phyloP scores from a whole-genome alignment of 2,888 invertebrate genomes.

The Apantesis nais region DNA sequence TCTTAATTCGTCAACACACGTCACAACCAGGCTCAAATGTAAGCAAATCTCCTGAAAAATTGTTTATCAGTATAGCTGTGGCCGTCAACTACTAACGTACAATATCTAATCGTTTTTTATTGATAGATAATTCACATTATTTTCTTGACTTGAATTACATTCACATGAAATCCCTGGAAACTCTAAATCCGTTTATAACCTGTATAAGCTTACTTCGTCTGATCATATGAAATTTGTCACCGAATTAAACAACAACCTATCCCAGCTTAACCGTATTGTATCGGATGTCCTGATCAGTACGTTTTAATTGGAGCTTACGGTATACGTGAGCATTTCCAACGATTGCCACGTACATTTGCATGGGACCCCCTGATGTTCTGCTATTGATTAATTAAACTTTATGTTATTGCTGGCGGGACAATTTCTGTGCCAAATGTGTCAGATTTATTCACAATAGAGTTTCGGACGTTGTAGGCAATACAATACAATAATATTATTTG shows the following conservation, averaged over 20 bases:
- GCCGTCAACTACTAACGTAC: too few relatives aligned
- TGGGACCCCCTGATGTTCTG: conserved; percentile 29
- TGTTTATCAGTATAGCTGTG: too few relatives aligned
- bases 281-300: conserved; percentile 37
- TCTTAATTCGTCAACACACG: too few relatives aligned
- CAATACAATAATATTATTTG: background rate
- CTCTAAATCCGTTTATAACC: too few relatives aligned
- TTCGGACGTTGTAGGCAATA: background rate
- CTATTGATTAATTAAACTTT: conserved; percentile 49
- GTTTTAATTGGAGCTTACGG: conserved; percentile 48
- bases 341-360: conserved; percentile 40
- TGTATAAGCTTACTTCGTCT: background rate
- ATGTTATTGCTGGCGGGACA: conserved; percentile 23
- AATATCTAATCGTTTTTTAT: too few relatives aligned
- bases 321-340: conserved; percentile 13
- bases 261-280: conserved; percentile 31
- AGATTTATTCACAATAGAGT: conserved; percentile 11
- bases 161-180: too few relatives aligned
- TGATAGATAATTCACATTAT: too few relatives aligned
- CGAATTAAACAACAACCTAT: conserved; percentile 28
- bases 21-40: too few relatives aligned
- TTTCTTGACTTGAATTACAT: too few relatives aligned
- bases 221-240: conserved; percentile 24
- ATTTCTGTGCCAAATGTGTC: conserved; percentile 12
- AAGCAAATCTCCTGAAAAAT: too few relatives aligned